Conservation (phyloP, 2,113 vertebrate species). For the Hylia prasina region DNA sequence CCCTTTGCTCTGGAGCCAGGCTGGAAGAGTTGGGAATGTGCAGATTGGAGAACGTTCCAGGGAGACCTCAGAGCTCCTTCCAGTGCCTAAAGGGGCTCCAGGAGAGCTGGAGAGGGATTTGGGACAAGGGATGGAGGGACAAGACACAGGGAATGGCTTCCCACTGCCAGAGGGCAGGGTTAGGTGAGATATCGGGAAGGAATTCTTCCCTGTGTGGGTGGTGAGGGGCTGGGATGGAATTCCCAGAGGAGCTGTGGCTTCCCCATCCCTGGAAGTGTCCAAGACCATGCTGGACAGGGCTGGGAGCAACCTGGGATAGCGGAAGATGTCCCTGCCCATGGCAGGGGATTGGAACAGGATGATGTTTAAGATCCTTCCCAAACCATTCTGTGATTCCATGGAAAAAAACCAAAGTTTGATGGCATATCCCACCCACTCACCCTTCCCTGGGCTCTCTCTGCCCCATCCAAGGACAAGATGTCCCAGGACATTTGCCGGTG, state of each 20-base stretch:
- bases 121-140: fast-evolving
- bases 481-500: neutral
- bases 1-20: neutral
- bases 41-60: neutral
- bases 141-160: neutral
- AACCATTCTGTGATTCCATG: neutral
- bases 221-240: fast-evolving
- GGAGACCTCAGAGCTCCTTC: neutral
- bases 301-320: neutral
- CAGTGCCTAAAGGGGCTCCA: neutral
- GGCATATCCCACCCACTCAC: neutral
- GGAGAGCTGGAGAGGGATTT: neutral
- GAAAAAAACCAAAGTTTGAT: fast-evolving
- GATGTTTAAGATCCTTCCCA: neutral
- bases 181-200: too few species aligned
- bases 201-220: fast-evolving
- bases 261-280: neutral
- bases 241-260: neutral
- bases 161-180: neutral
- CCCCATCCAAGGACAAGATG: neutral
- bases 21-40: neutral
- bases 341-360: neutral
- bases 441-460: neutral
- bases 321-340: neutral
- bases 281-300: fast-evolving